Evolutionary conservation across 2,797 vertebrate species (phyloP).

Genomic region (Menidia menidia): DNA sequence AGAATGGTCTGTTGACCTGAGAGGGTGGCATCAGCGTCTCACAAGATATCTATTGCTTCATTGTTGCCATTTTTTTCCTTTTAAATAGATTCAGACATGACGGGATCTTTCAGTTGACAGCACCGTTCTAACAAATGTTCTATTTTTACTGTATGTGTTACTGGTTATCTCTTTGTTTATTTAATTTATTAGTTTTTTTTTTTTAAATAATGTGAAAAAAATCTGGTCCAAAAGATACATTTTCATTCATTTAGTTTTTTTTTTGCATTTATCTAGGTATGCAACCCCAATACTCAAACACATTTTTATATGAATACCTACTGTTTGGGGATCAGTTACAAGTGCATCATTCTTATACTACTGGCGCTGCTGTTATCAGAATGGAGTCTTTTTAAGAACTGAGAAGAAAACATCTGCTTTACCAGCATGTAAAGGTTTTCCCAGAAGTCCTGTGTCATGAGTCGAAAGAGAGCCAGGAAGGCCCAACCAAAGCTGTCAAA

Average conservation of each 20-base stretch:
- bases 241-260: not conserved
- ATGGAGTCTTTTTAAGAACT: not conserved
- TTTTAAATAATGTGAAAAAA: not conserved
- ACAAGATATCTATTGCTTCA: not conserved
- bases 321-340: too few relatives aligned
- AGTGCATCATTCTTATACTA: not conserved
- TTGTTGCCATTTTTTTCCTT: not conserved
- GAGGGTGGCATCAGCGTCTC: not conserved
- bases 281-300: not conserved
- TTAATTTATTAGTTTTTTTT: not conserved
- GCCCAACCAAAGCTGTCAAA: constrained; percentile 99
- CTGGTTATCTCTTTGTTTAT: not conserved
- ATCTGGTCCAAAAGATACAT: not conserved
- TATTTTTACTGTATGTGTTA: not conserved
- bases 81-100: not conserved
- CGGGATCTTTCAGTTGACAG: not conserved
- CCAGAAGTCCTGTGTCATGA: constrained; percentile 99
- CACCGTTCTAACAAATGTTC: not conserved
- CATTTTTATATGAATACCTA: not conserved
- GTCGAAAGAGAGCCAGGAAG: constrained; percentile 97
- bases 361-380: not conserved
- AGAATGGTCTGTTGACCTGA: constrained; percentile 5
- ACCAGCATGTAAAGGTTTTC: constrained; percentile 98
- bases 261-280: not conserved
- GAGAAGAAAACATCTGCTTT: constrained; percentile 56